These are phyloP conservation scores for Trachops cirrhosus DNA, from an alignment of 2,797 vertebrate species.

Conservation along the genomic window DNA sequence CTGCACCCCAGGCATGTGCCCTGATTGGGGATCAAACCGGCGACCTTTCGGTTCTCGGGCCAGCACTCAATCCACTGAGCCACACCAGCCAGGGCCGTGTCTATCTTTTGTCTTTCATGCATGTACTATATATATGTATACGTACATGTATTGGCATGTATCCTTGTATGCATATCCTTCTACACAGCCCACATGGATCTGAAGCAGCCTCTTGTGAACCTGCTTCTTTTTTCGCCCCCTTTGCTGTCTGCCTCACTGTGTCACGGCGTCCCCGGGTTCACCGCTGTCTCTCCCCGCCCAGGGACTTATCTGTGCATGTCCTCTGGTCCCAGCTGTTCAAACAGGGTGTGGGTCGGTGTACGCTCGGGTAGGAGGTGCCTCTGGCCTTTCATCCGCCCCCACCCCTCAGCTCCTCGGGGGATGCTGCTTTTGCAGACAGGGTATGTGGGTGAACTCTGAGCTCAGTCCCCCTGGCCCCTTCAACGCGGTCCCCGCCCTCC, in stretches of 20 bases:
- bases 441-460: not conserved
- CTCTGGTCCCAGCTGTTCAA: constrained; percentile 42
- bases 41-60: not conserved
- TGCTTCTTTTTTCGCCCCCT: not conserved
- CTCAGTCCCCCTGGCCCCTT: not conserved
- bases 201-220: not conserved
- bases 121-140: not conserved
- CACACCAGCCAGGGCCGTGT: not conserved
- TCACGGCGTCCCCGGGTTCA: not conserved
- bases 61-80: too few relatives aligned
- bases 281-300: not conserved
- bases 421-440: not conserved
- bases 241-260: not conserved
- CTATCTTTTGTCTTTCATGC: not conserved
- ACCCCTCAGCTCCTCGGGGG: not conserved
- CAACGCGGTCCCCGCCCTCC: not conserved
- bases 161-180: not conserved
- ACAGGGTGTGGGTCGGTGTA: not conserved
- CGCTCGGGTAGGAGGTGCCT: not conserved
- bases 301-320: not conserved
- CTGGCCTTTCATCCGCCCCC: not conserved
- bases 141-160: not conserved
- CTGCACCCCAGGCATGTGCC: not conserved
- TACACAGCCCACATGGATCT: not conserved
- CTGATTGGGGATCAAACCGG: not conserved